Evolutionary conservation across 1,140 invertebrate genomes (phyloP).

Genomic region (Meteorus sp.): DNA sequence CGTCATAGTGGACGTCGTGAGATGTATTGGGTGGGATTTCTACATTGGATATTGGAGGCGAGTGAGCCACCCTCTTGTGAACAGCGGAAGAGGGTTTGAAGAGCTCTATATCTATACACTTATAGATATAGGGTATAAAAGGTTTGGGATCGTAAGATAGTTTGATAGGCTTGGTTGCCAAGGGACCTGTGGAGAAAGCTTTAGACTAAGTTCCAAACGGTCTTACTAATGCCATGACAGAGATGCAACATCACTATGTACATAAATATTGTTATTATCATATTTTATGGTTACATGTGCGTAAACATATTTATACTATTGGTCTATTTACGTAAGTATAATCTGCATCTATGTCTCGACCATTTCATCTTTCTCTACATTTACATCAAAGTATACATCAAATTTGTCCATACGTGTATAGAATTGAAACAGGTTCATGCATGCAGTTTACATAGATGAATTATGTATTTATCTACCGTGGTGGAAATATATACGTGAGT

Average conservation of each 20-base stretch:
- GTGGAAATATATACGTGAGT: neutral
- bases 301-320: no score
- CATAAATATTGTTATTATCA: neutral
- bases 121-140: no score
- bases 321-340: neutral
- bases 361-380: neutral
- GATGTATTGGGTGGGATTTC: slow-evolving; percentile 9
- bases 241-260: slow-evolving; percentile 15
- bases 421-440: neutral
- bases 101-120: no score
- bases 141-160: slow-evolving; percentile 56
- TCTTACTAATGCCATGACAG: slow-evolving; percentile 47
- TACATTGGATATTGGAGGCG: no score
- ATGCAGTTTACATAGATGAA: slow-evolving; percentile 5
- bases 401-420: slow-evolving; percentile 1
- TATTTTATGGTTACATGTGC: neutral
- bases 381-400: no score
- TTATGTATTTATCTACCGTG: slow-evolving; percentile 7
- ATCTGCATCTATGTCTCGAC: neutral
- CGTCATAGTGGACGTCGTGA: slow-evolving; percentile 27
- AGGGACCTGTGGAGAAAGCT: slow-evolving; percentile 47
- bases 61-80: slow-evolving; percentile 3
- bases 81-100: slow-evolving; percentile 31
- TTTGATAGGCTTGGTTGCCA: slow-evolving; percentile 60
- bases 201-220: slow-evolving; percentile 30